These are phyloP conservation scores for Mellivora capensis DNA, from an alignment of 2,113 vertebrate genomes.

Conservation along the genomic window DNA sequence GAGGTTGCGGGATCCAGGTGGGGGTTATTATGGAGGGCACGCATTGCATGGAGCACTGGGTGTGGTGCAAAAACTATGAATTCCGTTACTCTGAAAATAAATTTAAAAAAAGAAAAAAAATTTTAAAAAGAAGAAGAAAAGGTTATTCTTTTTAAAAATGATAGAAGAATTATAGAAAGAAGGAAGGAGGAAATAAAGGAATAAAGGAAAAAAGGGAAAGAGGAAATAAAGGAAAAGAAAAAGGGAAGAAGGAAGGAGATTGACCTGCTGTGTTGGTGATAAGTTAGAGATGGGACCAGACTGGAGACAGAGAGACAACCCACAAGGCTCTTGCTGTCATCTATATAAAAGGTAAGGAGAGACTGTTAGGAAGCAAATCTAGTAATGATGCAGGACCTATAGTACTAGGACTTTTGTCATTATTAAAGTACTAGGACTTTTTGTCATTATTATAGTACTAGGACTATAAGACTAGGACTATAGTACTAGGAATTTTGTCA, in stretches of 20 bases:
- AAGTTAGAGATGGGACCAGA: not conserved
- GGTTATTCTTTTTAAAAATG: not conserved
- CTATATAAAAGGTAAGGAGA: not conserved
- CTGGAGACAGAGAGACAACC: not conserved
- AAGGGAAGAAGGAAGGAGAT: not conserved
- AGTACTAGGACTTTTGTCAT: not conserved
- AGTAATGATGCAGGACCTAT: not conserved
- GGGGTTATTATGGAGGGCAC: no score
- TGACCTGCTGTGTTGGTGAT: not conserved
- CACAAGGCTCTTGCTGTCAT: not conserved
- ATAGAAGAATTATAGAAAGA: not conserved
- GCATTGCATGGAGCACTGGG: no score
- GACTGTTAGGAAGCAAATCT: not conserved
- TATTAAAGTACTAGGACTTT: not conserved
- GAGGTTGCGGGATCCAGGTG: no score
- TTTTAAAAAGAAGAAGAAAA: not conserved
- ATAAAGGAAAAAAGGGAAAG: not conserved
- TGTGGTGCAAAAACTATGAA: no score
- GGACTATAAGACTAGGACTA: no score
- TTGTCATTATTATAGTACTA: not conserved
- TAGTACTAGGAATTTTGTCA: not conserved
- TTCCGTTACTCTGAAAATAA: no score
- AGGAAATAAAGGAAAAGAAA: no score
- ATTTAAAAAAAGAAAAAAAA: no score
- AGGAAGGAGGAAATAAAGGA: not conserved